These are phyloP conservation scores for Biston betularia DNA, from an alignment of 2,888 invertebrate species.

Conservation along the genomic window DNA sequence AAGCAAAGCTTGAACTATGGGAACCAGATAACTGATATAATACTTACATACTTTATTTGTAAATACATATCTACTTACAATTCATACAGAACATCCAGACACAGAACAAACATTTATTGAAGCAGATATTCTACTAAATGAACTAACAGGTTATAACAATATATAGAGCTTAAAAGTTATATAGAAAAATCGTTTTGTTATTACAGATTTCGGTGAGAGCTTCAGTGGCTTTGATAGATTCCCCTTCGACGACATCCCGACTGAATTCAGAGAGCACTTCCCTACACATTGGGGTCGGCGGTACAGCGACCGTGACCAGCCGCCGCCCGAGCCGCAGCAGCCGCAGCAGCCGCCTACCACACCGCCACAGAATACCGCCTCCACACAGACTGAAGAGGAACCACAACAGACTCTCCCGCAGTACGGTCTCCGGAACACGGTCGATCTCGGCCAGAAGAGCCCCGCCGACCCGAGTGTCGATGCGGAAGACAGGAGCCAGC, in stretches of 20 bases:
- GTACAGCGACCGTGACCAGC: slow-evolving; percentile 70
- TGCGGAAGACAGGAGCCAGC: slow-evolving; percentile 87
- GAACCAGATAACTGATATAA: too few species aligned
- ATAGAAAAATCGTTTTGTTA: slow-evolving; percentile 60
- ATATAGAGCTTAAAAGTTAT: slow-evolving; percentile 48
- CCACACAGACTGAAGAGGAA: slow-evolving; percentile 76
- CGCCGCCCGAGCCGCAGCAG: slow-evolving; percentile 58
- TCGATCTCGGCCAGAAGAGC: slow-evolving; percentile 91
- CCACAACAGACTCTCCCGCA: slow-evolving; percentile 82
- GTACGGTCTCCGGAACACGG: slow-evolving; percentile 91
- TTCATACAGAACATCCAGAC: too few species aligned
- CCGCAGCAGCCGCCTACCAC: slow-evolving; percentile 54
- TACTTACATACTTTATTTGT: too few species aligned
- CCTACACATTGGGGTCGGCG: slow-evolving; percentile 78
- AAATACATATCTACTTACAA: too few species aligned
- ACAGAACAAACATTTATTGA: too few species aligned
- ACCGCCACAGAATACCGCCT: slow-evolving; percentile 67
- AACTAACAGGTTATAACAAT: too few species aligned
- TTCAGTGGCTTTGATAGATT: slow-evolving; percentile 84
- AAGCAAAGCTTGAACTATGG: too few species aligned
- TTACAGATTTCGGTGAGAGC: slow-evolving; percentile 81
- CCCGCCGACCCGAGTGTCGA: slow-evolving; percentile 83
- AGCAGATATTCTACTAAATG: too few species aligned
- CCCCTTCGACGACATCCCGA: slow-evolving; percentile 83
- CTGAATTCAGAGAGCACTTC: slow-evolving; percentile 81